phyloP scores from a whole-genome alignment of 2,113 vertebrate species.

The Porphyrio hochstetteri region DNA sequence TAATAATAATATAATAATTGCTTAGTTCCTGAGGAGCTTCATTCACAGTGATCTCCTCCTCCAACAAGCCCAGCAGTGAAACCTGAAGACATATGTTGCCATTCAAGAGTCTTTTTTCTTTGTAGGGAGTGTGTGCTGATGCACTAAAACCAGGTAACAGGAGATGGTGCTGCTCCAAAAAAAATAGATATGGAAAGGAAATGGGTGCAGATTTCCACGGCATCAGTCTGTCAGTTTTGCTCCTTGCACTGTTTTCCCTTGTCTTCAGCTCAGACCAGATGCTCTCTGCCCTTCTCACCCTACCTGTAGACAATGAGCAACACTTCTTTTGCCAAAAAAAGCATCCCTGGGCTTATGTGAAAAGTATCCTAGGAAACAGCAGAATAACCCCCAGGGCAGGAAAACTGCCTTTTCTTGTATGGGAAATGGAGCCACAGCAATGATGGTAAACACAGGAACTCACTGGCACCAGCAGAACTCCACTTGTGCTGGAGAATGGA shows the following conservation, averaged over 20 bases:
- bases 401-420: neutral
- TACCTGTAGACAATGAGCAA: neutral
- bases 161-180: neutral
- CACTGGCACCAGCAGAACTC: neutral
- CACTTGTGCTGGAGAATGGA: neutral
- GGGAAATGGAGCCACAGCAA: neutral
- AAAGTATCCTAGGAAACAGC: constrained; percentile 9
- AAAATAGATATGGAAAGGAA: neutral
- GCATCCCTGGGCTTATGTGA: neutral
- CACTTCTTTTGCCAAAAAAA: neutral
- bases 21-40: neutral
- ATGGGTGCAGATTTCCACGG: neutral
- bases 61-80: neutral
- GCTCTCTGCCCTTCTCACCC: neutral
- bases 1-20: too few species aligned
- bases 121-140: neutral
- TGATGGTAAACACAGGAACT: neutral
- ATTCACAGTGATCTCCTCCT: neutral
- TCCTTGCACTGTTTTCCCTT: neutral
- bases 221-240: neutral
- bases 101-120: neutral
- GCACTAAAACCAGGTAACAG: neutral
- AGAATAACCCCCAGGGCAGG: neutral
- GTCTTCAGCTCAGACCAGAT: neutral
- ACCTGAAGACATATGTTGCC: neutral